Evolutionary conservation across 2,888 invertebrate species (phyloP).

Genomic region (Vandiemenella viatica): DNA sequence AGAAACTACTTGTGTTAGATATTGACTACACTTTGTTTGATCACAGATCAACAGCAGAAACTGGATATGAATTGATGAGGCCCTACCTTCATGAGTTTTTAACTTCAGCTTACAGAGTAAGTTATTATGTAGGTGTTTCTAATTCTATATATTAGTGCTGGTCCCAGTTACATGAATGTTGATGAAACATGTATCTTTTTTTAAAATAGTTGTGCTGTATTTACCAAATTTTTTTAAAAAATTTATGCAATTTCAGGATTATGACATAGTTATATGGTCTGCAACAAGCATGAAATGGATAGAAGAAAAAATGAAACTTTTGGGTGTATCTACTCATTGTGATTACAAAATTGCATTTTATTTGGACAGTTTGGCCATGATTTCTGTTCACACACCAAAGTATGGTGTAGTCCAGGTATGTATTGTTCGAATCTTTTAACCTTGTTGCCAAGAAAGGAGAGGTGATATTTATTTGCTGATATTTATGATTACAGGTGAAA

Average conservation of each 20-base stretch:
- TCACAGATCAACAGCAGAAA: conserved; percentile 84
- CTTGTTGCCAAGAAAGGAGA: neutral
- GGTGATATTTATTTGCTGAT: conserved; percentile 8
- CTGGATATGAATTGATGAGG: conserved; percentile 77
- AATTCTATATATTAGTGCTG: neutral
- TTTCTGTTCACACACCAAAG: conserved; percentile 78
- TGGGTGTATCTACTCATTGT: conserved; percentile 69
- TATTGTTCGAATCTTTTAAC: conserved; percentile 18
- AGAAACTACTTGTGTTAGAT: conserved; percentile 82
- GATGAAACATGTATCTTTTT: neutral
- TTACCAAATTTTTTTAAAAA: no score
- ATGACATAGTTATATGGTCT: conserved; percentile 97
- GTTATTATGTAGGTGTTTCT: neutral
- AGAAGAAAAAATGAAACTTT: conserved; percentile 85
- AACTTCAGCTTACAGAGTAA: conserved; percentile 56
- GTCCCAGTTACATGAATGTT: neutral
- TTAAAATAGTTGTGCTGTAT: no score
- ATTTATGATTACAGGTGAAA: conserved; percentile 52
- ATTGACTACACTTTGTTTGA: conserved; percentile 95
- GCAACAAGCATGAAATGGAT: conserved; percentile 99
- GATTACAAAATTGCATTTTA: conserved; percentile 87
- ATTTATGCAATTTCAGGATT: conserved; percentile 34
- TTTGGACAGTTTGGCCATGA: conserved; percentile 86
- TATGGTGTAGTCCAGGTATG: conserved; percentile 82
- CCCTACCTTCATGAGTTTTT: conserved; percentile 92